A percentile compares a stretch with the other conserved stretches of the same genome.
Conservation (phyloP, 2,797 vertebrate species). For the Carapus acus region DNA sequence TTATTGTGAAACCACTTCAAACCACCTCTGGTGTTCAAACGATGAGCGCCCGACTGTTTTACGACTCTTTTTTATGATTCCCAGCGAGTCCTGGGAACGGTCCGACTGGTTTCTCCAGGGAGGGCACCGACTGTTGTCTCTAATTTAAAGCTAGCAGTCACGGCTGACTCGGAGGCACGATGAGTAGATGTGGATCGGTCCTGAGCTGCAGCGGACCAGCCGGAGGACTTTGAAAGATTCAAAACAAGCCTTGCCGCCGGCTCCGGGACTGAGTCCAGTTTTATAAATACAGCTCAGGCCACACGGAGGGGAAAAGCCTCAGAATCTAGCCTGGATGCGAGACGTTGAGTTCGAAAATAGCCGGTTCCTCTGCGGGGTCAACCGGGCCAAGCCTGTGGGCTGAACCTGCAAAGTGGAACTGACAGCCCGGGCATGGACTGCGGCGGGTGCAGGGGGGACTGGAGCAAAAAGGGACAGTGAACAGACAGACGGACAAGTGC, state of each 20-base stretch:
- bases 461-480: constrained; percentile 14
- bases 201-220: constrained; percentile 13
- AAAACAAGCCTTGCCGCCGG: constrained; percentile 33
- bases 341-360: constrained; percentile 30
- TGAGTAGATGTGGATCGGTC: constrained; percentile 11
- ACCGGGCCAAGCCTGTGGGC: neutral
- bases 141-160: constrained; percentile 11
- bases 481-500: constrained; percentile 20
- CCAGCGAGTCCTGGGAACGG: neutral
- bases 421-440: neutral
- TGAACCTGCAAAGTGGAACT: constrained; percentile 4
- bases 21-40: neutral
- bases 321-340: constrained; percentile 47
- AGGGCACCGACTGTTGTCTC: constrained; percentile 7
- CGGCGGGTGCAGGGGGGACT: neutral
- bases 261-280: constrained; percentile 44
- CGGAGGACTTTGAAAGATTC: constrained; percentile 21
- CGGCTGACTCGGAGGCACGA: constrained; percentile 31
- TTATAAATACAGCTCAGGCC: constrained; percentile 55
- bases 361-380: constrained; percentile 9
- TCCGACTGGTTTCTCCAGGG: neutral
- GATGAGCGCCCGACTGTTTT: neutral
- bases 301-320: constrained; percentile 42
- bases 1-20: neutral
- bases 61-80: neutral